phyloP scores from a whole-genome alignment of 2,113 vertebrate species.

The Nothoprocta pentlandii region DNA sequence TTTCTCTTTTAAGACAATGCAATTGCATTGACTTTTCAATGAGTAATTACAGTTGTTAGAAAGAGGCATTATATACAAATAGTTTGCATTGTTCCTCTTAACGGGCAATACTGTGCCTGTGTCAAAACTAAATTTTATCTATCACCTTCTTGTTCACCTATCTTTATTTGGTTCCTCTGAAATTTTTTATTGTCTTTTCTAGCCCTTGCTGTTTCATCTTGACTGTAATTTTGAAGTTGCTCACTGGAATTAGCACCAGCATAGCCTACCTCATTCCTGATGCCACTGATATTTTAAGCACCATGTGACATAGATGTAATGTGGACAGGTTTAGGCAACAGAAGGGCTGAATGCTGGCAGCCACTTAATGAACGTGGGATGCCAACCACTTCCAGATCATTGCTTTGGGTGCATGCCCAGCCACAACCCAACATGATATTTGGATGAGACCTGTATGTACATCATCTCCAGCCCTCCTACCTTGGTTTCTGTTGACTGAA shows the following conservation, averaged over 20 bases:
- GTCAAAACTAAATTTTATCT: background rate
- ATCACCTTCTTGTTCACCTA: background rate
- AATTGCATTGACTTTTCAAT: background rate
- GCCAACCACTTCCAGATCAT: slow-evolving; percentile 12
- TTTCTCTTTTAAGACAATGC: background rate
- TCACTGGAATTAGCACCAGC: background rate
- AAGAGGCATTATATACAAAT: background rate
- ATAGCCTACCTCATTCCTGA: background rate
- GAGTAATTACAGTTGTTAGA: background rate
- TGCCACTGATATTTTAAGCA: background rate
- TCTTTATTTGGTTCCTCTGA: background rate
- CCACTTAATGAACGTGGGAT: background rate
- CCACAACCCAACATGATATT: background rate
- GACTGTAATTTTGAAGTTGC: background rate
- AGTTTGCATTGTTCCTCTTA: background rate
- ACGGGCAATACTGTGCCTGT: background rate
- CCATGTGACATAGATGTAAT: background rate
- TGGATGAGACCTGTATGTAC: background rate
- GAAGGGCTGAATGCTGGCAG: slow-evolving; percentile 40
- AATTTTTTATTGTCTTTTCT: background rate
- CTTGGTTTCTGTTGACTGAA: background rate
- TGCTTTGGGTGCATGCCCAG: background rate
- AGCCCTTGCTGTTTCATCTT: background rate
- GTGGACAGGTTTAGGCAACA: slow-evolving; percentile 11
- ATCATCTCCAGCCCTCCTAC: background rate